Percentiles rank a stretch among this genome's conserved stretches.
phyloP scores from a whole-genome alignment of 2,797 vertebrate species.

The Denticeps clupeoides region DNA sequence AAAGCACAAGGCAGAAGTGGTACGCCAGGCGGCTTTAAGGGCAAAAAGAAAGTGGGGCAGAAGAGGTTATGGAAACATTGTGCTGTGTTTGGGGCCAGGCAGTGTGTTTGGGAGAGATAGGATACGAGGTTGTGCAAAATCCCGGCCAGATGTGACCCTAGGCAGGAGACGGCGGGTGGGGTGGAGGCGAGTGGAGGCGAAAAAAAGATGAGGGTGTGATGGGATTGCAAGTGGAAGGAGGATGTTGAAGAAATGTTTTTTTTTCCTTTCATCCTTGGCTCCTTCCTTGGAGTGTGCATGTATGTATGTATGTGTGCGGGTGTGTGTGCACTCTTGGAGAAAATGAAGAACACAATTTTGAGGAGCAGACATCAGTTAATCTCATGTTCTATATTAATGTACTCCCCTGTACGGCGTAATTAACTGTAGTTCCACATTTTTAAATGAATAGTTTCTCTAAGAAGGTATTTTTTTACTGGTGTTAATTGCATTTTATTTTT shows the following conservation, averaged over 20 bases:
- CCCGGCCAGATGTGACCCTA: slow-evolving; percentile 27
- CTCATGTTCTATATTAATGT: no score
- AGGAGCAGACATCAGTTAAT: no score
- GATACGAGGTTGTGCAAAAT: slow-evolving; percentile 19
- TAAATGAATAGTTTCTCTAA: no score
- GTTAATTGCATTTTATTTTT: no score
- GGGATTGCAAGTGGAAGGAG: slow-evolving; percentile 12
- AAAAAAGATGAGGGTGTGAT: background rate
- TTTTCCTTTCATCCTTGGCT: slow-evolving; percentile 13
- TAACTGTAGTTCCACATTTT: no score
- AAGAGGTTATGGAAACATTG: background rate
- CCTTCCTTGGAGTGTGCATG: slow-evolving; percentile 3
- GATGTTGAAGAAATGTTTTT: slow-evolving; percentile 5
- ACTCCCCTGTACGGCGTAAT: no score
- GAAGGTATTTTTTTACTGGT: no score
- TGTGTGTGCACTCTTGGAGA: slow-evolving; percentile 6
- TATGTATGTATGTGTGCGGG: slow-evolving; percentile 4
- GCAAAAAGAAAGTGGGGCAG: background rate
- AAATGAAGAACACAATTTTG: no score
- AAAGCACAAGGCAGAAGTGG: background rate
- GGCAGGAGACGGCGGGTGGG: slow-evolving; percentile 14
- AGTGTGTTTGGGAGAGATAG: slow-evolving; percentile 37
- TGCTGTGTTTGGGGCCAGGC: slow-evolving; percentile 15
- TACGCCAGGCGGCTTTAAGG: background rate
- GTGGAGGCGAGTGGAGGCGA: slow-evolving; percentile 3